phyloP scores from a whole-genome alignment of 2,797 vertebrate genomes.

The Euthynnus affinis region DNA sequence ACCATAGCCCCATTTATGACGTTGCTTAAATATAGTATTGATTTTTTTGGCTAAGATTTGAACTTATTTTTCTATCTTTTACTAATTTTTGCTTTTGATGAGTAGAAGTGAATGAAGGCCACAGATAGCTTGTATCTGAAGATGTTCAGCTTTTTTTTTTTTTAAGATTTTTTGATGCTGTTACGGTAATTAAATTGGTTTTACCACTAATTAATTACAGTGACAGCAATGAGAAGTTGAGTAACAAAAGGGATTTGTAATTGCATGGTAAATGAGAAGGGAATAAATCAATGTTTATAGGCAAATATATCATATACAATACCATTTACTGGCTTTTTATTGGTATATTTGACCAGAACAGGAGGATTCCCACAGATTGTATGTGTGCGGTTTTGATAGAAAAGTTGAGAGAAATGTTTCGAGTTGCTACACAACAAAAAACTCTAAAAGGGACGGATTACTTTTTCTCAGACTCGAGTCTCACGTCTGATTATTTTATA shows the following conservation, averaged over 20 bases:
- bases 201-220: conserved; percentile 10
- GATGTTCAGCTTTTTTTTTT: conserved; percentile 7
- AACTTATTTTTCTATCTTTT: conserved; percentile 86
- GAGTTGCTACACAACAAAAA: neutral
- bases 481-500: conserved; percentile 43
- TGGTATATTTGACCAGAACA: conserved; percentile 32
- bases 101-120: conserved; percentile 36
- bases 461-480: conserved; percentile 47
- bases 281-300: conserved; percentile 37
- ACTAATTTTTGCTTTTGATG: conserved; percentile 50
- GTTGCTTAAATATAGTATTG: conserved; percentile 57
- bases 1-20: conserved; percentile 66
- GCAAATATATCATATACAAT: conserved; percentile 28
- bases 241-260: conserved; percentile 8
- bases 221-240: conserved; percentile 10
- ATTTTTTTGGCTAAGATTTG: conserved; percentile 67
- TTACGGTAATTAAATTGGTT: conserved; percentile 8
- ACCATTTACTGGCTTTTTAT: conserved; percentile 25
- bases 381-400: conserved; percentile 15
- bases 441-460: neutral
- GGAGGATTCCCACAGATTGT: neutral
- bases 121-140: conserved; percentile 12
- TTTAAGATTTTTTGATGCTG: neutral
- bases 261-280: conserved; percentile 56
- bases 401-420: conserved; percentile 13